These are phyloP conservation scores for Menidia menidia DNA, from an alignment of 2,797 vertebrate species.

Conservation along the genomic window DNA sequence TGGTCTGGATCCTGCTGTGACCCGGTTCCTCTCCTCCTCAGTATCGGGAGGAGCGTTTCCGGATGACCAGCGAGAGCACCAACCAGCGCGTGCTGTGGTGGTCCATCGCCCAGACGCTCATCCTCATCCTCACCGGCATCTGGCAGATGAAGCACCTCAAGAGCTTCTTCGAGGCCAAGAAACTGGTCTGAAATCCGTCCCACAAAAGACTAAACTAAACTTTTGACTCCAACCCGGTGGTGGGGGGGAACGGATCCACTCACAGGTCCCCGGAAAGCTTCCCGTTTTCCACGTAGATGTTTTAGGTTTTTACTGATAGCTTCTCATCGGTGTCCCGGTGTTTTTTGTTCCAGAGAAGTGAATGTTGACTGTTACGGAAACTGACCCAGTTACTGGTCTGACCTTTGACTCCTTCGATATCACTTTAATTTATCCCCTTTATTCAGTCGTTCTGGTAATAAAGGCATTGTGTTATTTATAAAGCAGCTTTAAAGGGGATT, in stretches of 20 bases:
- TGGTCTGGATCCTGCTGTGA: not conserved
- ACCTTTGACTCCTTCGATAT: not conserved
- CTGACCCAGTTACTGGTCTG: not conserved
- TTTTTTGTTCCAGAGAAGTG: not conserved
- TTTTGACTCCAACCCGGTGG: conserved; percentile 23
- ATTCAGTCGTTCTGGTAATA: too few species aligned
- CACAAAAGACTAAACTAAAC: not conserved
- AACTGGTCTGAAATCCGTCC: conserved; percentile 85
- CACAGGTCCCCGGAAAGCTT: not conserved
- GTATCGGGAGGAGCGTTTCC: conserved; percentile 95
- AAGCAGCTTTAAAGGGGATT: too few species aligned
- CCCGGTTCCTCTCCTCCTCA: conserved; percentile 51
- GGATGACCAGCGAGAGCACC: conserved; percentile 95
- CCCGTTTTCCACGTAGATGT: not conserved
- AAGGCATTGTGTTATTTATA: too few species aligned
- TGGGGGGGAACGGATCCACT: conserved; percentile 1
- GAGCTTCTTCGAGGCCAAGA: conserved; percentile 97
- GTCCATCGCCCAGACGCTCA: conserved; percentile 95
- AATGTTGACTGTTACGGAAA: not conserved
- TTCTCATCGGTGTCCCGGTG: conserved; percentile 11
- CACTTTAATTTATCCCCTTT: too few species aligned
- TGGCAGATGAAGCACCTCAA: conserved; percentile 98
- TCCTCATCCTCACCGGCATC: conserved; percentile 93
- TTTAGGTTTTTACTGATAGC: conserved; percentile 20
- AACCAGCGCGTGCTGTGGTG: conserved; percentile 98